A percentile compares a stretch with the other conserved stretches of the same genome.
These are phyloP conservation scores for Ichneumoninae sp. DNA, from an alignment of 2,888 invertebrate species.

Conservation along the genomic window DNA sequence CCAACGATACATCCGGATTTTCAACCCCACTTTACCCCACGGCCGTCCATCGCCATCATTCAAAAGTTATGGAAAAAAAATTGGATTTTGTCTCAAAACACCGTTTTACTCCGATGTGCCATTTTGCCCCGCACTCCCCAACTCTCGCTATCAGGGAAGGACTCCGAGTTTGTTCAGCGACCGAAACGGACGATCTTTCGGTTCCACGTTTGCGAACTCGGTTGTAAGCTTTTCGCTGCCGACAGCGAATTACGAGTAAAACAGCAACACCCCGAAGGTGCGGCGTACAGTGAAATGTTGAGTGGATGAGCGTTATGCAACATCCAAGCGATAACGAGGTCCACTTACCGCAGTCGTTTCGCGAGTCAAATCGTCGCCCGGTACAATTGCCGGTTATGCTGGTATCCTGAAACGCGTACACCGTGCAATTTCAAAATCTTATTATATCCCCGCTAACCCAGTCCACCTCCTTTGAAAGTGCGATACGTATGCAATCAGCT, in stretches of 20 bases:
- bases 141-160: too few relatives aligned
- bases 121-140: too few relatives aligned
- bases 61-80: too few relatives aligned
- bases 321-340: slow-evolving; percentile 50
- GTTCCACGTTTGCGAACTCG: neutral
- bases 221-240: neutral
- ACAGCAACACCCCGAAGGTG: neutral
- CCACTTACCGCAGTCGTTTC: slow-evolving; percentile 49
- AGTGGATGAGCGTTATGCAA: neutral
- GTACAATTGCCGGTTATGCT: slow-evolving; percentile 27
- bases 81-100: too few relatives aligned
- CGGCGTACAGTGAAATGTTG: neutral
- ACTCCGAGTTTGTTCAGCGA: too few relatives aligned
- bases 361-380: slow-evolving; percentile 18
- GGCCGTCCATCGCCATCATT: too few relatives aligned
- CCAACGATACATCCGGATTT: too few relatives aligned
- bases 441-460: neutral
- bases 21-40: too few relatives aligned
- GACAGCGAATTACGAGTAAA: neutral
- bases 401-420: slow-evolving; percentile 9
- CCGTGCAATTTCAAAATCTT: neutral
- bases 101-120: too few relatives aligned
- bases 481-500: slow-evolving; percentile 37
- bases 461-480: neutral
- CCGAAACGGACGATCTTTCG: neutral